phyloP scores from a whole-genome alignment of 1,140 invertebrate genomes.

The Pseudachorutes palmiensis region DNA sequence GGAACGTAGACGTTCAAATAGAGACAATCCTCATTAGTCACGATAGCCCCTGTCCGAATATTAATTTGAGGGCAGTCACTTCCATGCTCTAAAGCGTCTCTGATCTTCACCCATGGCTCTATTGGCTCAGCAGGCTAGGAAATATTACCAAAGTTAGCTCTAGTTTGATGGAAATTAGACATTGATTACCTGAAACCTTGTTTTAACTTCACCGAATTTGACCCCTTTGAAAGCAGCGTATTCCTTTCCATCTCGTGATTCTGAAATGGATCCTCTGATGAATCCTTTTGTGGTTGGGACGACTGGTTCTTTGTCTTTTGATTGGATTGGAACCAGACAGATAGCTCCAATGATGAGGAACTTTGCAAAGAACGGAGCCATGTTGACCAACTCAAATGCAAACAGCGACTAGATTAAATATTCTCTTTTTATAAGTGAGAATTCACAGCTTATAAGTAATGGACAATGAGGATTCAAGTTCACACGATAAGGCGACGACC shows the following conservation, averaged over 20 bases:
- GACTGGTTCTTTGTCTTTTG: neutral
- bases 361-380: neutral
- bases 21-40: neutral
- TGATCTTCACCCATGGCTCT: neutral
- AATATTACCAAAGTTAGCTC: neutral
- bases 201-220: neutral
- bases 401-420: too few relatives aligned
- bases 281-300: neutral
- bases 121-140: neutral
- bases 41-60: neutral
- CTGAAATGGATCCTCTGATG: neutral
- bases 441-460: too few relatives aligned
- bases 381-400: neutral
- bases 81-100: neutral
- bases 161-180: neutral
- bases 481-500: too few relatives aligned
- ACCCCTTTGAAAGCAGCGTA: neutral
- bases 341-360: neutral
- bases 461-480: too few relatives aligned
- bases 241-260: neutral
- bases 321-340: too few relatives aligned
- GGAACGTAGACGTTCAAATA: neutral
- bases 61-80: slow-evolving; percentile 3
- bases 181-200: slow-evolving; percentile 8
- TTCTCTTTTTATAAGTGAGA: too few relatives aligned